Conservation (phyloP, 2,113 vertebrate genomes). For the Gobius niger region DNA sequence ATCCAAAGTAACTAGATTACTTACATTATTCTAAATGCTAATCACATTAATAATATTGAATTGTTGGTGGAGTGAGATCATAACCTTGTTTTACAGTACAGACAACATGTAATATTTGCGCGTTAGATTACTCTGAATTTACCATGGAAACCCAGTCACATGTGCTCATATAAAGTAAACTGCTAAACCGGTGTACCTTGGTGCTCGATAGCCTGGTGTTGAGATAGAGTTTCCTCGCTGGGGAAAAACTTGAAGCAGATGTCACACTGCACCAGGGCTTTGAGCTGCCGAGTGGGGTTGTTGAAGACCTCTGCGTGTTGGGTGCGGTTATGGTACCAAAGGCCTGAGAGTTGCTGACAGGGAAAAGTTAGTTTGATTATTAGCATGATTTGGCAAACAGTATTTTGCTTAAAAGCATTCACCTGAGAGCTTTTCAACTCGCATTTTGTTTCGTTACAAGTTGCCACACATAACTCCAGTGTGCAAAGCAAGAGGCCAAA, state of each 20-base stretch:
- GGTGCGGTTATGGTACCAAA: conserved; percentile 93
- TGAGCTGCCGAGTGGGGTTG: conserved; percentile 81
- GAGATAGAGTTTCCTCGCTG: conserved; percentile 75
- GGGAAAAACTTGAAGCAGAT: conserved; percentile 84
- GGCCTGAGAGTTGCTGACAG: conserved; percentile 87
- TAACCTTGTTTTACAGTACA: too few relatives aligned
- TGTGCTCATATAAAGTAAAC: not conserved
- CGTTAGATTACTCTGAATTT: too few relatives aligned
- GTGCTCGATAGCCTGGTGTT: conserved; percentile 81
- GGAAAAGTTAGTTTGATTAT: conserved; percentile 3
- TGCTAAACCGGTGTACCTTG: conserved; percentile 65
- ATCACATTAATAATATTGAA: too few relatives aligned
- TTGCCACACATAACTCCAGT: too few relatives aligned
- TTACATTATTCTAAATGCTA: too few relatives aligned
- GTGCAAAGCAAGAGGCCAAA: too few relatives aligned
- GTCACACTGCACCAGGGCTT: conserved; percentile 82
- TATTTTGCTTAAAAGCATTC: not conserved
- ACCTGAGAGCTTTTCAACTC: too few relatives aligned
- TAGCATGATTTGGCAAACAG: not conserved
- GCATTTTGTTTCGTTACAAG: too few relatives aligned
- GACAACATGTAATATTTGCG: too few relatives aligned
- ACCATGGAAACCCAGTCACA: too few relatives aligned
- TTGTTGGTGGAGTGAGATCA: too few relatives aligned
- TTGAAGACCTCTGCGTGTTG: conserved; percentile 85
- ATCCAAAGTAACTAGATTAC: too few relatives aligned